Evolutionary conservation across 2,888 invertebrate species (phyloP), one percentile per base, ranked within the genome.

Genomic region (Salticus scenicus): DNA sequence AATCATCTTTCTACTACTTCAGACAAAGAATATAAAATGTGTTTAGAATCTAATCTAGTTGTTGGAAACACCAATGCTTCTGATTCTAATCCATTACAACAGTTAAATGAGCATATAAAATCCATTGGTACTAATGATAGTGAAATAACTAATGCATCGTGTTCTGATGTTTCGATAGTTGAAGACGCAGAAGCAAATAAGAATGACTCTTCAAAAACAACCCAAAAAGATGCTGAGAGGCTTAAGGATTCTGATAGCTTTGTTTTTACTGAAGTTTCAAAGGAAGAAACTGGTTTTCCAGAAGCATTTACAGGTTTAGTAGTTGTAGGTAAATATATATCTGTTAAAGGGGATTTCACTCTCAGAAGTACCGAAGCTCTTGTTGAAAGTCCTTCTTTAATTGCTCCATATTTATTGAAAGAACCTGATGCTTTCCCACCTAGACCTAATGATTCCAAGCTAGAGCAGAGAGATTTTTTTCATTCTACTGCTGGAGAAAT

Each of bases 401-500:
- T 87, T 31, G 88, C 88, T 66, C 89, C 88, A 5, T 84, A 88
- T 70, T 85, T 89, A 64, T 72, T 89, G 42, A 89, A 88, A 67
- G 88, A 88, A 81, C 81, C 87, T 10, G 87, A 89, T 72, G 67
- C 63, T 67, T 89, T 89, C 67, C 88, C 88, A 27, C 41, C 73
- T 17, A 79, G 79, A 30, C 70, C 64, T 7, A 74, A 79, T 14
- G 83, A 84, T 31, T 72, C 66, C 42, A 87, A 84, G 41, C 66
- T 69, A 1, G 76, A 81, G 47, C n/a, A 42, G 2, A 79, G 73
- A 71, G 84, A 84, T 12, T 97, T 96, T 90, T 97, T 97, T 91
- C 96, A 96, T 88, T 94, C 95, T 91, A 95, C 97, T 0, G 92
- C 97, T 75, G 97, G 98, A 5, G 96, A 96, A 91, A 96, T 97